Conservation (phyloP, 2,797 vertebrate genomes). For the Megaceryle alcyon region DNA sequence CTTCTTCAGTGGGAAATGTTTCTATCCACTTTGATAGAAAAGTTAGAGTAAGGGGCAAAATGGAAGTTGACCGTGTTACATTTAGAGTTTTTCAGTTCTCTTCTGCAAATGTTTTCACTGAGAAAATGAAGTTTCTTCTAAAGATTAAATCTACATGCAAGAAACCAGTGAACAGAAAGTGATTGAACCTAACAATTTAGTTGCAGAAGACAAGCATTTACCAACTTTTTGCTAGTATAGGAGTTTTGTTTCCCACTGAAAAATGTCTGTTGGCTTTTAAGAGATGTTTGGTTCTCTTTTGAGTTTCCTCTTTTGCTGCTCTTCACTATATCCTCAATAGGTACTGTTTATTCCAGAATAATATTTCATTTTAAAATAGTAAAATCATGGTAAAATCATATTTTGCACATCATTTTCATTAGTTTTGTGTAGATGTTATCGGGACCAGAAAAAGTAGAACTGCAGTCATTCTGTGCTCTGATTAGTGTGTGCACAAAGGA, state of each 20-base stretch:
- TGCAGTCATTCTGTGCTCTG: neutral
- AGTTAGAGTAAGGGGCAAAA: neutral
- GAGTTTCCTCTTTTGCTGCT: neutral
- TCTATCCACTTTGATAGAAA: neutral
- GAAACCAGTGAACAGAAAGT: neutral
- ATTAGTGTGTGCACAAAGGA: neutral
- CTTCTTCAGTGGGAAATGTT: neutral
- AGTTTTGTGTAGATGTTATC: neutral
- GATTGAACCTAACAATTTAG: neutral
- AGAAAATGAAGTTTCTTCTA: neutral
- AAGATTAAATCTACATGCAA: neutral
- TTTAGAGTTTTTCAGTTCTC: neutral
- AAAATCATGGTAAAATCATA: neutral
- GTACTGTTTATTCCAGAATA: neutral
- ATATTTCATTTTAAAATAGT: neutral
- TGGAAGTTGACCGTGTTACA: neutral
- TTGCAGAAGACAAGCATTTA: neutral
- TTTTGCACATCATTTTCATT: neutral
- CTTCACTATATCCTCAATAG: neutral
- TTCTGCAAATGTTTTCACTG: neutral
- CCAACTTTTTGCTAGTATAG: neutral
- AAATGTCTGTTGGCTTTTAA: neutral
- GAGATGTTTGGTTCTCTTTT: neutral
- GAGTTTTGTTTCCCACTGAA: neutral
- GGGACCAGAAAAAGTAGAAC: neutral